Evolutionary conservation across 2,888 invertebrate species (phyloP), one percentile per base, ranked within the genome.

Genomic region (Branchipolynoe longqiensis): DNA sequence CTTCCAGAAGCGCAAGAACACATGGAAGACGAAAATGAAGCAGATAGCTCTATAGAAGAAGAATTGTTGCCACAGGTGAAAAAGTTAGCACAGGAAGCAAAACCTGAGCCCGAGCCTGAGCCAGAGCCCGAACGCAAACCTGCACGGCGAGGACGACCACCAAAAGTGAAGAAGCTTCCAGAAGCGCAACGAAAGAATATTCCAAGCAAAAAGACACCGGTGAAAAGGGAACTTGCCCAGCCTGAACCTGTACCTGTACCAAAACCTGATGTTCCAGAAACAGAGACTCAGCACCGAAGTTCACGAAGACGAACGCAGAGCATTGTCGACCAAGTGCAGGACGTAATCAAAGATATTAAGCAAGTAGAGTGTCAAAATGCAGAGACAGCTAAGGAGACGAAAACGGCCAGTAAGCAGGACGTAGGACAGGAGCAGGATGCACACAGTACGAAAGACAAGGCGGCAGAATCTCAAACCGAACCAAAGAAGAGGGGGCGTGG

Each of bases 401-500:
- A n/a, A n/a, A n/a, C n/a, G n/a, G n/a, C n/a, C n/a, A n/a, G n/a
- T n/a, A n/a, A n/a, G n/a, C n/a, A n/a, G n/a, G n/a, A n/a, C n/a
- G n/a, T n/a, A n/a, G n/a, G n/a, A n/a, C n/a, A n/a, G n/a, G n/a
- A n/a, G n/a, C n/a, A 64, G 31, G 31, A 3, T 31, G 18, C 2
- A 64, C n/a, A 64, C 18, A 4, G n/a, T 8, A 28, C 33, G 18
- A 2, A 4, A 4, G 64, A 33, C n/a, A 3, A 64, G 36, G 6
- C 31, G 1, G 18, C 64, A 1, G 3, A 56, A 14, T 2, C 56
- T 2, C n/a, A 56, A 25, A 1, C 56, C 4, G 73, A 73, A 73
- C 38, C 73, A n/a, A 38, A 38, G 40, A 73, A 64, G 31, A 25
- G 73, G 38, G 38, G 73, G 25, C 73, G 73, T 1, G 73, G 73